Evolutionary conservation across 1,140 invertebrate species (phyloP).

Genomic region (Halyomorpha halys): DNA sequence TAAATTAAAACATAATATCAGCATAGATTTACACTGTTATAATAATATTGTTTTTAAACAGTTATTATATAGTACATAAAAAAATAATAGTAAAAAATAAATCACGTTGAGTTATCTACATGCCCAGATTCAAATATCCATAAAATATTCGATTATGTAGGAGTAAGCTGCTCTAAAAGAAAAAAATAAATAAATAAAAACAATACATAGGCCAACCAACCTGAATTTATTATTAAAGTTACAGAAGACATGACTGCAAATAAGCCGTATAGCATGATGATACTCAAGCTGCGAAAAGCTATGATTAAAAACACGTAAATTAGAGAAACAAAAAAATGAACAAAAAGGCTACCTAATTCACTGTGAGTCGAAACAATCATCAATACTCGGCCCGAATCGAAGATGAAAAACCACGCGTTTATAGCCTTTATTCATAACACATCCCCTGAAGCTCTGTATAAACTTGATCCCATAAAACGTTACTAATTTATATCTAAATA

Average conservation of each 20-base stretch:
- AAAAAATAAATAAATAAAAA: not conserved
- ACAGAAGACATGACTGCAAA: slow-evolving; percentile 15
- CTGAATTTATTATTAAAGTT: not conserved
- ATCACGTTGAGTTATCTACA: no score
- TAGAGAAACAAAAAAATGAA: not conserved
- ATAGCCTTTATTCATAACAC: no score
- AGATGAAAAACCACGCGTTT: no score
- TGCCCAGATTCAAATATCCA: no score
- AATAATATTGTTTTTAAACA: not conserved
- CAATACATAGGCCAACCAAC: slow-evolving; percentile 7
- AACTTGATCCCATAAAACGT: slow-evolving; percentile 15
- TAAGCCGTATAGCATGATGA: not conserved
- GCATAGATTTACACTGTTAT: not conserved
- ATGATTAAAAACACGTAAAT: slow-evolving; percentile 9
- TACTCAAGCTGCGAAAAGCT: slow-evolving; percentile 7
- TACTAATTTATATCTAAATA: no score
- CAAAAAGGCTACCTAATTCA: not conserved
- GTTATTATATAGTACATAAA: not conserved
- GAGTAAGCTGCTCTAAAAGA: no score
- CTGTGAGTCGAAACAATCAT: not conserved
- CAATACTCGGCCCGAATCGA: no score
- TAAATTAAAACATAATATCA: not conserved
- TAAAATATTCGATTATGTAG: no score
- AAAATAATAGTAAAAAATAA: no score
- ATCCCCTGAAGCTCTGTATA: slow-evolving; percentile 13